Evolutionary conservation across 1,140 invertebrate genomes (phyloP), one percentile per base, ranked within the genome.

Genomic region (Bombus superbus): DNA sequence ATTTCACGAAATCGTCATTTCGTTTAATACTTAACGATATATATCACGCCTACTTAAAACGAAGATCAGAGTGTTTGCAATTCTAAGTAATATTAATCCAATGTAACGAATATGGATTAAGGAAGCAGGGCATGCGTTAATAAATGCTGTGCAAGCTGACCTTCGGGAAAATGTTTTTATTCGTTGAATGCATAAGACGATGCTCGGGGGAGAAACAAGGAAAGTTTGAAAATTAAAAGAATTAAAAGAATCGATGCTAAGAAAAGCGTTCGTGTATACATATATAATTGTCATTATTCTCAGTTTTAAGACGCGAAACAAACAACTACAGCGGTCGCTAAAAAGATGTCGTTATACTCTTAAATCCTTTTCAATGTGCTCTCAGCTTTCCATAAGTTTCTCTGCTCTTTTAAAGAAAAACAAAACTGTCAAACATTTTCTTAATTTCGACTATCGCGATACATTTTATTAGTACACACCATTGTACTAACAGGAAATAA

Each of bases 281-380:
- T 53, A 53, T 53, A 53, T 22, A 53, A 1, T 25, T 71, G 32
- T 57, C 44, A 71, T 15, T 15, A 2, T 32, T 40, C 15, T 22
- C 32, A 47, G 10, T 81, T 32, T 71, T 59, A 42, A 81, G 28
- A 59, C 18, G 28, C 18, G 22, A 38, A 42, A 42, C 47, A 59
- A 32, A 4, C 18, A 47, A 59, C 72, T 72, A 81, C 69, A 80
- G 32, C 3, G 25, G 53, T 32, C 25, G 64, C 35, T 80, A 18
- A 53, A 40, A 71, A n/a, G 66, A 4, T 69, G 13, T 15, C 38
- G 66, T 32, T 57, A 32, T 25, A 81, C 68, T 59, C 28, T 72
- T 71, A 69, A 80, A 72, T 59, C 66, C 78, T 40, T 71, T 18
- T 25, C 40, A 81, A 59, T 42, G 47, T 35, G 28, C 38, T 72